Conservation (phyloP, 2,797 vertebrate genomes). For the Pelodytes ibericus region DNA sequence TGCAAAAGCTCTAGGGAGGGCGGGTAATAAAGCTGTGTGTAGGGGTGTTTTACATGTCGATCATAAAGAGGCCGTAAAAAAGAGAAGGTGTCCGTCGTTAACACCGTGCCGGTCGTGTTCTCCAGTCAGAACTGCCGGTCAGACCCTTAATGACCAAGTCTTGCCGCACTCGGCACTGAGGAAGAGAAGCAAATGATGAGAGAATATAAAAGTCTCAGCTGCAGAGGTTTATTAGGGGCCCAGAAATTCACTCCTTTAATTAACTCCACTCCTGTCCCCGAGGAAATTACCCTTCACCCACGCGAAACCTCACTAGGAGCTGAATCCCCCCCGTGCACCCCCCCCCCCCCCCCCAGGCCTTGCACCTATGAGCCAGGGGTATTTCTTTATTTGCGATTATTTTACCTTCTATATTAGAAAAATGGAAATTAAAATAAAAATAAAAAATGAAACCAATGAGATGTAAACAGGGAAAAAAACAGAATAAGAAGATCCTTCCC, state of each 20-base stretch:
- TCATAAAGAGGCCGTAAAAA: constrained; percentile 50
- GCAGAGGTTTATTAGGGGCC: constrained; percentile 38
- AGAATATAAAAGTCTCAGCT: constrained; percentile 35
- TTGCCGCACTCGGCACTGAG: neutral
- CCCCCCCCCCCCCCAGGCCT: no score
- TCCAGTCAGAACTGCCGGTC: constrained; percentile 2
- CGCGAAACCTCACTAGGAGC: no score
- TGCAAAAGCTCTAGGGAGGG: no score
- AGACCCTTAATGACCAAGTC: constrained; percentile 32
- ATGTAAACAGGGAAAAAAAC: no score
- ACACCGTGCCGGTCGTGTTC: constrained; percentile 20
- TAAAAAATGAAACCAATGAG: no score
- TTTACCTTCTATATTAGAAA: no score
- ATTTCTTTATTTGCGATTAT: no score
- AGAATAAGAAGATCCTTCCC: no score
- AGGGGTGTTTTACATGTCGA: constrained; percentile 31
- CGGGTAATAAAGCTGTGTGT: constrained; percentile 33
- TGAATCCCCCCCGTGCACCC: neutral
- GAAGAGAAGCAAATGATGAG: constrained; percentile 36
- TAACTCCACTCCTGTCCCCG: constrained; percentile 39
- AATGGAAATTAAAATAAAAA: no score
- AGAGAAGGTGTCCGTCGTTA: constrained; percentile 42
- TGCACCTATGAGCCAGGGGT: no score
- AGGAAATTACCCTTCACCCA: neutral
- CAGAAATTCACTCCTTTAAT: constrained; percentile 40